phyloP scores from a whole-genome alignment of 2,888 invertebrate genomes.

The Acrobasis consociella region DNA sequence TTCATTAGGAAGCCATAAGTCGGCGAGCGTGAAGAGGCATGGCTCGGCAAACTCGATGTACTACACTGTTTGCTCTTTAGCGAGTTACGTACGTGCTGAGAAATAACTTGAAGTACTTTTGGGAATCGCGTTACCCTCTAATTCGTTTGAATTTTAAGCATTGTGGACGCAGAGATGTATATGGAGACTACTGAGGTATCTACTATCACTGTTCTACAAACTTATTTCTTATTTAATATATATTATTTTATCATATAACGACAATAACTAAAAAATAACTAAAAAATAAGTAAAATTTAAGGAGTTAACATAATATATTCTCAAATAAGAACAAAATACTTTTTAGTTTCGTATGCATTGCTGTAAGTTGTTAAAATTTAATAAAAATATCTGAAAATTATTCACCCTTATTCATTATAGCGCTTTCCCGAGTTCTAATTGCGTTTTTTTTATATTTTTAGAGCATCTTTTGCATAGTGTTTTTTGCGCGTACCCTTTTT shows the following conservation, averaged over 20 bases:
- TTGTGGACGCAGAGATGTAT: neutral
- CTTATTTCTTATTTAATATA: neutral
- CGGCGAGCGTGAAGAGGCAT: slow-evolving; percentile 52
- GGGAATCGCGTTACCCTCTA: slow-evolving; percentile 26
- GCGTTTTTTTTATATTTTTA: slow-evolving; percentile 41
- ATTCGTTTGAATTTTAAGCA: slow-evolving; percentile 23
- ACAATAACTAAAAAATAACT: no score
- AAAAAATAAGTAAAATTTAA: no score
- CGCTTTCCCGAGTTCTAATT: slow-evolving; percentile 43
- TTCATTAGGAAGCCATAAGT: slow-evolving; percentile 76
- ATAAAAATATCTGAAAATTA: slow-evolving; percentile 7
- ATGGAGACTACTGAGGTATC: neutral
- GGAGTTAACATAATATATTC: no score
- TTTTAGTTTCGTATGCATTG: neutral
- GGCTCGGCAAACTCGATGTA: slow-evolving; percentile 49
- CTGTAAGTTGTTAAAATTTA: neutral
- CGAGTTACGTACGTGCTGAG: slow-evolving; percentile 40
- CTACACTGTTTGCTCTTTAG: slow-evolving; percentile 51
- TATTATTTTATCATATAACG: neutral
- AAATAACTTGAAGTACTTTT: slow-evolving; percentile 37
- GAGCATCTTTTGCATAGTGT: slow-evolving; percentile 52
- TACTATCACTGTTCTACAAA: neutral
- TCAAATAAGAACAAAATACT: no score
- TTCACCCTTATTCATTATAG: slow-evolving; percentile 26
- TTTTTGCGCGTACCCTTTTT: slow-evolving; percentile 37